Conservation (phyloP, 2,113 vertebrate species). For the Ahaetulla prasina region DNA sequence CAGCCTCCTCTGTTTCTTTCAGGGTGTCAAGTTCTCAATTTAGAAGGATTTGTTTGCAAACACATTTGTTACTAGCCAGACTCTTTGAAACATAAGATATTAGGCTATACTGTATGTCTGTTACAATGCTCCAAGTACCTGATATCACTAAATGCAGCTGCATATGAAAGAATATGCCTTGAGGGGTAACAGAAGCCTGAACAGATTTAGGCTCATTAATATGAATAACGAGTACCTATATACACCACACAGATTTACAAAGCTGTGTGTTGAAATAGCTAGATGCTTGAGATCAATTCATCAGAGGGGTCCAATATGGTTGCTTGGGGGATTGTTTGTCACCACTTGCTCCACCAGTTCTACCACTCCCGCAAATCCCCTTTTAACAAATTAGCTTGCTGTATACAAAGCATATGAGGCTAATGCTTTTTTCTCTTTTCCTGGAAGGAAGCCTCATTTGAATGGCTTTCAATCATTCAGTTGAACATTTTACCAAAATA, state of each 20-base stretch:
- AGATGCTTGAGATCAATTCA: background rate
- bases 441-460: background rate
- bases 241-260: background rate
- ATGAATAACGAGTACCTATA: background rate
- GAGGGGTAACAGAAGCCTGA: slow-evolving; percentile 14
- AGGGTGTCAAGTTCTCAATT: background rate
- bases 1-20: background rate
- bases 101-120: background rate
- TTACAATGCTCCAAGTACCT: background rate
- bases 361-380: background rate
- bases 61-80: background rate
- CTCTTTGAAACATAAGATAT: background rate
- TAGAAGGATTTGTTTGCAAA: background rate
- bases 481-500: background rate
- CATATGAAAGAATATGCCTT: background rate
- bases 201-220: background rate
- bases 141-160: slow-evolving; percentile 4
- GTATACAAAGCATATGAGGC: background rate
- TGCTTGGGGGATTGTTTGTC: background rate
- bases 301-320: background rate
- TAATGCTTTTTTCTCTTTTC: background rate
- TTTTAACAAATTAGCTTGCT: background rate
- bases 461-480: background rate
- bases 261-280: background rate
- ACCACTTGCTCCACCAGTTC: background rate